These are phyloP conservation scores for Chalcis sispes DNA, from an alignment of 2,888 invertebrate genomes.

Conservation along the genomic window DNA sequence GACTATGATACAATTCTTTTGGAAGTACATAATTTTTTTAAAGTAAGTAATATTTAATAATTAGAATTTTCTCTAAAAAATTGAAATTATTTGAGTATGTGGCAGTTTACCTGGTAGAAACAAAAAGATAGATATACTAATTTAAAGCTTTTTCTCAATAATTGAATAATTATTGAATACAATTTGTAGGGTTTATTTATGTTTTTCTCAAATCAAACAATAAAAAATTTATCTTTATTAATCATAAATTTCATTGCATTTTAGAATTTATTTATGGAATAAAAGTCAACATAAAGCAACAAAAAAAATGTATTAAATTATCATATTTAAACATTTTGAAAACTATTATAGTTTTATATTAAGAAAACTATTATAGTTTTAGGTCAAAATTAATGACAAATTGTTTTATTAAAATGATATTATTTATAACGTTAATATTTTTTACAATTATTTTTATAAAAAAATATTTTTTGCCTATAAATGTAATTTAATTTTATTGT, in stretches of 20 bases:
- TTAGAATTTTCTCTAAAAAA: neutral
- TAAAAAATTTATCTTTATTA: neutral
- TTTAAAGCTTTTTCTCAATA: too few species aligned
- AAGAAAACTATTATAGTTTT: neutral
- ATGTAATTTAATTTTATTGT: slow-evolving; percentile 4
- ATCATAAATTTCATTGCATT: too few species aligned
- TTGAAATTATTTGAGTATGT: neutral
- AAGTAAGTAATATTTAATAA: slow-evolving; percentile 74
- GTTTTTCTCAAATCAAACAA: slow-evolving; percentile 1
- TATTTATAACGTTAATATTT: too few species aligned
- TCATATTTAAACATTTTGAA: neutral
- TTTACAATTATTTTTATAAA: neutral
- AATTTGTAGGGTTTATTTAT: neutral
- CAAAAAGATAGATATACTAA: too few species aligned
- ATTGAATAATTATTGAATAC: too few species aligned
- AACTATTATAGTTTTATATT: neutral
- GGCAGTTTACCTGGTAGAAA: too few species aligned
- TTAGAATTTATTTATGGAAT: too few species aligned
- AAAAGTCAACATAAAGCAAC: too few species aligned
- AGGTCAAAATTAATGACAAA: neutral
- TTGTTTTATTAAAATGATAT: neutral
- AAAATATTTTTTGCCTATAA: slow-evolving; percentile 9
- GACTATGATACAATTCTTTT: slow-evolving; percentile 87
- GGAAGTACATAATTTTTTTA: slow-evolving; percentile 93
- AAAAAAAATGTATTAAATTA: too few species aligned